phyloP scores from a whole-genome alignment of 2,113 vertebrate genomes.

The Myotis davidii region DNA sequence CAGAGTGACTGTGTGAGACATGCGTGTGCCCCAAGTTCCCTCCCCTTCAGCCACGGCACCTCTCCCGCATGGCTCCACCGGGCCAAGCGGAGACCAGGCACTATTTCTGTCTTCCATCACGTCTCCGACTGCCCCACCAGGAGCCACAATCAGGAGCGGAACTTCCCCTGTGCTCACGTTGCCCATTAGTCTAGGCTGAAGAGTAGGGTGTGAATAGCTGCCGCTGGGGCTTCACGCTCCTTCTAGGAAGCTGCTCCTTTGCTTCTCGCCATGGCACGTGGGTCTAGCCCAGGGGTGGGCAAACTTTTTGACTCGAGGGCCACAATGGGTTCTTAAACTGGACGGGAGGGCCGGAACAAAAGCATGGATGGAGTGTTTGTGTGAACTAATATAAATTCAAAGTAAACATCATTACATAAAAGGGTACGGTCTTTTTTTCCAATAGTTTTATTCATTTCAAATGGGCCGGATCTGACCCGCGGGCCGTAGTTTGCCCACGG shows the following conservation, averaged over 20 bases:
- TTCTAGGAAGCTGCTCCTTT: not conserved
- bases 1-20: not conserved
- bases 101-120: not conserved
- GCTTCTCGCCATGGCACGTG: not conserved
- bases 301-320: too few relatives aligned
- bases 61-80: not conserved
- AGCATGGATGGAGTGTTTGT: too few relatives aligned
- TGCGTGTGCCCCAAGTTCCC: not conserved
- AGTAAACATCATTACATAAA: too few relatives aligned
- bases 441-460: too few relatives aligned
- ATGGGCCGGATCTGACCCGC: too few relatives aligned
- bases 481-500: too few relatives aligned
- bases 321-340: too few relatives aligned
- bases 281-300: not conserved
- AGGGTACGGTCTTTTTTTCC: too few relatives aligned
- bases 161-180: not conserved
- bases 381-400: too few relatives aligned
- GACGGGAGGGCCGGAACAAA: too few relatives aligned
- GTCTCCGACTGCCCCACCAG: not conserved
- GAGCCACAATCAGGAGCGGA: not conserved
- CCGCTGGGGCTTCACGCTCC: not conserved
- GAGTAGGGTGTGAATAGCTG: not conserved
- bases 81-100: not conserved
- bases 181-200: not conserved
- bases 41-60: accelerated